Evolutionary conservation across 2,113 vertebrate species (phyloP).

Genomic region (Pseudois nayaur): DNA sequence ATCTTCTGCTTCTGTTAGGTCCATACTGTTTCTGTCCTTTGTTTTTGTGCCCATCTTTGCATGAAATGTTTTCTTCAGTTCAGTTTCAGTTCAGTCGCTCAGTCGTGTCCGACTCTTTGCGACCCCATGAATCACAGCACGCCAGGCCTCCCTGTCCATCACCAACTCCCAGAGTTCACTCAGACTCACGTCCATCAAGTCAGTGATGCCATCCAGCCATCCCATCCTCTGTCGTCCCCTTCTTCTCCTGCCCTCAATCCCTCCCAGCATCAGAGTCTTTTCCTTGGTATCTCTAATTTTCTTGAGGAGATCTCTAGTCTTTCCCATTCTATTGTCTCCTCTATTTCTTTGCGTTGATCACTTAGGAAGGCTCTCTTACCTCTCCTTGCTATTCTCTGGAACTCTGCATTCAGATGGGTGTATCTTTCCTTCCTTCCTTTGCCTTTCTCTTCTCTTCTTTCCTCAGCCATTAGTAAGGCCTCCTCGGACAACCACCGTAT

Average conservation of each 20-base stretch:
- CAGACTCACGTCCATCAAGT: no score
- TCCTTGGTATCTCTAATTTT: neutral
- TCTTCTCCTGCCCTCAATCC: no score
- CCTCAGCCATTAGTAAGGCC: neutral
- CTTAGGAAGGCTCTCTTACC: neutral
- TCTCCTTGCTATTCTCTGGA: neutral
- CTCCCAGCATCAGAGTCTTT: no score
- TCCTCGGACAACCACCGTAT: neutral
- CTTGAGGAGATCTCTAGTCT: neutral
- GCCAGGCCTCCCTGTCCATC: no score
- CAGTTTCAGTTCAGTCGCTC: no score
- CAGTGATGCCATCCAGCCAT: no score
- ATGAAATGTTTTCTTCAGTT: neutral
- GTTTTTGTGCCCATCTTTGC: neutral
- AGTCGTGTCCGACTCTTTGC: no score
- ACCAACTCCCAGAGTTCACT: no score
- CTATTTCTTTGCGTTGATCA: neutral
- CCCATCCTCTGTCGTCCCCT: no score
- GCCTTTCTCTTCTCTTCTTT: neutral
- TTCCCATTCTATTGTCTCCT: neutral
- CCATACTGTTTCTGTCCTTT: neutral
- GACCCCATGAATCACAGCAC: no score
- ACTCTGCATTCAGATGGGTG: neutral
- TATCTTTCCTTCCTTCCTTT: neutral
- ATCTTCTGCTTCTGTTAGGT: neutral